Evolutionary conservation across 2,797 vertebrate genomes (phyloP).

Genomic region (Mionectes olivaceus): DNA sequence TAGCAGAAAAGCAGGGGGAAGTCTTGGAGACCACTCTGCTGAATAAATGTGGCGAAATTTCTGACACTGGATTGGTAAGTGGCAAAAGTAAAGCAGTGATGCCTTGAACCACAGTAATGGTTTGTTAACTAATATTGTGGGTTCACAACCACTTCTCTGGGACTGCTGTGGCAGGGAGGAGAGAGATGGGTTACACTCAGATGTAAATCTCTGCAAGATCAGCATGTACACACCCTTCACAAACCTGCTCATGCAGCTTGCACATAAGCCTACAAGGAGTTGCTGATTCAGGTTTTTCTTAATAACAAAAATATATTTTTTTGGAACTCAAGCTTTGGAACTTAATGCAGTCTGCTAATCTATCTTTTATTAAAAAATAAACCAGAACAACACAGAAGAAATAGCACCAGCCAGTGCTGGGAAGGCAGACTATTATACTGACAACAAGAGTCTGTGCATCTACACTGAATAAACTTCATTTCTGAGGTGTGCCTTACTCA

Average conservation of each 20-base stretch:
- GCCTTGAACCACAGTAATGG: not conserved
- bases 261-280: not conserved
- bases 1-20: not conserved
- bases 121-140: not conserved
- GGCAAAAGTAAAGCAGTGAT: not conserved
- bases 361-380: not conserved
- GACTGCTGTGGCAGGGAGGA: not conserved
- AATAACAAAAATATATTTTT: not conserved
- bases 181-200: not conserved
- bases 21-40: not conserved
- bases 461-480: not conserved
- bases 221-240: not conserved
- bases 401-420: not conserved
- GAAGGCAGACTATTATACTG: not conserved
- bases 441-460: not conserved
- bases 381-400: not conserved
- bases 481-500: not conserved
- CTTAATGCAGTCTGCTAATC: not conserved
- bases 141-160: not conserved
- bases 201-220: conserved; percentile 30
- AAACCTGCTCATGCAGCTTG: conserved; percentile 1
- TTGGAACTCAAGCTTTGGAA: not conserved
- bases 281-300: not conserved
- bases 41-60: not conserved
- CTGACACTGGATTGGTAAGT: not conserved